A percentile compares a stretch with the other conserved stretches of the same genome.
phyloP scores from a whole-genome alignment of 2,113 vertebrate genomes.

The Paracanthobrama guichenoti region DNA sequence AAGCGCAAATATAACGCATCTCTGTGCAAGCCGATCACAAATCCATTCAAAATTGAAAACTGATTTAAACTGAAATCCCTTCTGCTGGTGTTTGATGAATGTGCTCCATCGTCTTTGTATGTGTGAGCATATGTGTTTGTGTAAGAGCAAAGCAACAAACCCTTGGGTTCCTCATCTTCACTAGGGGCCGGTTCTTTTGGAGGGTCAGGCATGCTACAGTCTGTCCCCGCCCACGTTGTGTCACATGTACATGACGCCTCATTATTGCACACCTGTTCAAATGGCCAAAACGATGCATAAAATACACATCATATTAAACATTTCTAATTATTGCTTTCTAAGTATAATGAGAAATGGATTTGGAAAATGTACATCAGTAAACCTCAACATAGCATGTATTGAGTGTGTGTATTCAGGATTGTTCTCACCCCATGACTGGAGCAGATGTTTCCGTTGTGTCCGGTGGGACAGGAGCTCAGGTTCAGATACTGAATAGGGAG shows the following conservation, averaged over 20 bases:
- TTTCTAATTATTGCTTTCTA: not conserved
- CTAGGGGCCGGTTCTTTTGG: slow-evolving; percentile 78
- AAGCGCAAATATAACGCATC: not conserved
- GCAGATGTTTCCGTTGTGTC: slow-evolving; percentile 90
- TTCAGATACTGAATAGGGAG: slow-evolving; percentile 95
- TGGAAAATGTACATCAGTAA: not conserved
- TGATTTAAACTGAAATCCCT: not conserved
- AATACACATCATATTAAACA: not conserved
- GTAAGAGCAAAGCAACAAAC: slow-evolving; percentile 81
- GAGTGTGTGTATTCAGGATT: slow-evolving; percentile 31
- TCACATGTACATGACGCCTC: slow-evolving; percentile 97
- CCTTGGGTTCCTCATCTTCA: slow-evolving; percentile 90
- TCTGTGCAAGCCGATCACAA: not conserved
- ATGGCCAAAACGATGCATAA: not conserved
- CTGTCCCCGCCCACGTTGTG: slow-evolving; percentile 93
- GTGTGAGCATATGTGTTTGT: not conserved
- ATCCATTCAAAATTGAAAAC: not conserved
- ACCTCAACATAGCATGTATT: not conserved
- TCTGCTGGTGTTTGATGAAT: not conserved
- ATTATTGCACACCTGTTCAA: slow-evolving; percentile 91
- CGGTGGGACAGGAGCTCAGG: slow-evolving; percentile 91
- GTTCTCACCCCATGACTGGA: slow-evolving; percentile 95
- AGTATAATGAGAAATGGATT: not conserved
- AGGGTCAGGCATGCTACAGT: slow-evolving; percentile 97
- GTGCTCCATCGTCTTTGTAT: not conserved